These are phyloP conservation scores for Eupsittula cactorum DNA, from an alignment of 2,113 vertebrate species.

Conservation along the genomic window DNA sequence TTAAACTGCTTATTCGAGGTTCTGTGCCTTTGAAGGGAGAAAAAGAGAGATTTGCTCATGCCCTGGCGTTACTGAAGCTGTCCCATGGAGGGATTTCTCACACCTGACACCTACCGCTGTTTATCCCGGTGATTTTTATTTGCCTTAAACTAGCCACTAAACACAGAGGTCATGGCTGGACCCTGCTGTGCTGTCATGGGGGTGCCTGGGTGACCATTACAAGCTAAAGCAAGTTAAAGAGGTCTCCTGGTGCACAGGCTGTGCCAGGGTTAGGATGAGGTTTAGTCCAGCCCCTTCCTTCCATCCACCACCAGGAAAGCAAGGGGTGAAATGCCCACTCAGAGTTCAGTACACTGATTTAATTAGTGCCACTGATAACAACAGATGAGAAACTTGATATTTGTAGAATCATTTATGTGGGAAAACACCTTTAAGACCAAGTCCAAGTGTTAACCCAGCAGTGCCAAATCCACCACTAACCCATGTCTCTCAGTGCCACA, in stretches of 20 bases:
- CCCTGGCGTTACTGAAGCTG: neutral
- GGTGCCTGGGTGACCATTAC: too few relatives aligned
- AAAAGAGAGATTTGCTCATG: neutral
- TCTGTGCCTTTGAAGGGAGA: neutral
- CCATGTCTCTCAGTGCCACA: neutral
- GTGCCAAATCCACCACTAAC: neutral
- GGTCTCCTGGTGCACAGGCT: neutral
- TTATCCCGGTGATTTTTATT: neutral
- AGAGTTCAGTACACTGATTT: neutral
- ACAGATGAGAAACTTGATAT: neutral
- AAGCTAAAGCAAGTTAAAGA: too few relatives aligned
- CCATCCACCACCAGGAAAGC: neutral
- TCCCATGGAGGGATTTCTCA: neutral
- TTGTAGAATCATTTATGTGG: neutral
- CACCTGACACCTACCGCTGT: neutral
- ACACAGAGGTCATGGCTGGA: neutral
- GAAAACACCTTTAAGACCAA: neutral
- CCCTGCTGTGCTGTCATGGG: neutral
- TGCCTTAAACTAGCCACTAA: neutral
- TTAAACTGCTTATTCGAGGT: neutral
- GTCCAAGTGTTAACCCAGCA: neutral
- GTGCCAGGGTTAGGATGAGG: neutral
- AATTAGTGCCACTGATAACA: neutral
- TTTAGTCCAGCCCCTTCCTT: neutral
- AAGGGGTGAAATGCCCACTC: neutral